phyloP scores from a whole-genome alignment of 2,797 vertebrate genomes.

The Chaetophractus vellerosus region DNA sequence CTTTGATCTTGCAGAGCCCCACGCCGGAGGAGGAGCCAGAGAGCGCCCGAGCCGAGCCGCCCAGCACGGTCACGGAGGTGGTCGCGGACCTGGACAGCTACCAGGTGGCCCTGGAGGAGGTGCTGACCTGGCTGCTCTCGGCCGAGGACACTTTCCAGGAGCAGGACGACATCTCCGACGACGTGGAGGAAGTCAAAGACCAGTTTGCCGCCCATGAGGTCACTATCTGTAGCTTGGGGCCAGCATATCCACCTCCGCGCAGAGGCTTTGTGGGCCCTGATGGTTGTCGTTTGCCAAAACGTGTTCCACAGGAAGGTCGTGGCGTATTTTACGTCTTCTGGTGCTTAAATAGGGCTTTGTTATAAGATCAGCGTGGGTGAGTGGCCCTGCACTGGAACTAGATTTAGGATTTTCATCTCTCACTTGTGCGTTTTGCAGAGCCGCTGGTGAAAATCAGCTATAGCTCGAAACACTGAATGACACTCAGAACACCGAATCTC shows the following conservation, averaged over 20 bases:
- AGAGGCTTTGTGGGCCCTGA: too few relatives aligned
- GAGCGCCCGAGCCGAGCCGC: slow-evolving; percentile 91
- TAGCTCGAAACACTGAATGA: not conserved
- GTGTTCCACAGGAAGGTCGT: not conserved
- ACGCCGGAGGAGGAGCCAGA: slow-evolving; percentile 86
- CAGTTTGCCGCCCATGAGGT: slow-evolving; percentile 99
- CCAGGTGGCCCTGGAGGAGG: slow-evolving; percentile 97
- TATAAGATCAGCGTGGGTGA: not conserved
- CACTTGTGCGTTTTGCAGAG: not conserved
- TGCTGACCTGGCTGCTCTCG: slow-evolving; percentile 97
- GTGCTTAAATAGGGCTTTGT: slow-evolving; percentile 54
- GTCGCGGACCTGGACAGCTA: slow-evolving; percentile 97
- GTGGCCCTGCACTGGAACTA: not conserved
- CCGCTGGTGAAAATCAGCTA: not conserved
- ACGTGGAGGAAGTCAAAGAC: slow-evolving; percentile 98
- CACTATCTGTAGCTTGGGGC: slow-evolving; percentile 63
- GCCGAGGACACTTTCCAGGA: slow-evolving; percentile 96
- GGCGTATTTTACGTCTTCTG: not conserved
- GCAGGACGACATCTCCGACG: slow-evolving; percentile 96
- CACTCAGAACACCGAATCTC: not conserved
- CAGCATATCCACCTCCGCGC: too few relatives aligned
- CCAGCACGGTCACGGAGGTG: slow-evolving; percentile 92
- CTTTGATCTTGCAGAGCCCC: slow-evolving; percentile 82
- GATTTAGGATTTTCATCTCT: slow-evolving; percentile 12
- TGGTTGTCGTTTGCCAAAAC: not conserved